Evolutionary conservation across 2,113 vertebrate species (phyloP).

Genomic region (Balaeniceps rex): DNA sequence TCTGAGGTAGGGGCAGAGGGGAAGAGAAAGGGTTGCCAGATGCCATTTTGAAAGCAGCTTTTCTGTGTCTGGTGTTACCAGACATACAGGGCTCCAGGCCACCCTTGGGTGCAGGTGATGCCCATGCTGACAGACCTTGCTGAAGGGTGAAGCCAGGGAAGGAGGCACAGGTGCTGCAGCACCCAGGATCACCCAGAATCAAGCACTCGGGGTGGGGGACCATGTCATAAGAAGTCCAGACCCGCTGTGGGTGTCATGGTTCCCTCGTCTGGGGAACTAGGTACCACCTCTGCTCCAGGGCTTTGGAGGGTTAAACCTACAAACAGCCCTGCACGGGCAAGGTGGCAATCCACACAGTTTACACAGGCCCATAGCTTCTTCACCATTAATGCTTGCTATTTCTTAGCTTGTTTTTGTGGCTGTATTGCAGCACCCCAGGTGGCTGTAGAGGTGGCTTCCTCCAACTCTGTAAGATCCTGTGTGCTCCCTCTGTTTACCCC

Average conservation of each 20-base stretch:
- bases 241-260: not conserved
- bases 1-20: not conserved
- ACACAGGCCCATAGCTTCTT: too few species aligned
- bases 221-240: not conserved
- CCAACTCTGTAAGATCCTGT: not conserved
- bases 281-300: not conserved
- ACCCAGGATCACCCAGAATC: not conserved
- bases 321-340: not conserved
- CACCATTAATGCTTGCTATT: not conserved
- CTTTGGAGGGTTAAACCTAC: rapidly evolving
- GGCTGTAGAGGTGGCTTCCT: not conserved
- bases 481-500: not conserved
- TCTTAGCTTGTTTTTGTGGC: not conserved
- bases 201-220: not conserved
- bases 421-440: not conserved
- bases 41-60: not conserved
- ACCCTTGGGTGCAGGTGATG: not conserved
- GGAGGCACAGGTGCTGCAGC: not conserved
- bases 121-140: not conserved
- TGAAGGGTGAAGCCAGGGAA: not conserved
- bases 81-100: not conserved
- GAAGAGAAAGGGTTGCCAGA: not conserved
- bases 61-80: not conserved
- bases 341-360: not conserved
- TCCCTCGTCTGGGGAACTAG: not conserved